Evolutionary conservation across 2,888 invertebrate genomes (phyloP).

Genomic region (Neoaliturus tenellus): DNA sequence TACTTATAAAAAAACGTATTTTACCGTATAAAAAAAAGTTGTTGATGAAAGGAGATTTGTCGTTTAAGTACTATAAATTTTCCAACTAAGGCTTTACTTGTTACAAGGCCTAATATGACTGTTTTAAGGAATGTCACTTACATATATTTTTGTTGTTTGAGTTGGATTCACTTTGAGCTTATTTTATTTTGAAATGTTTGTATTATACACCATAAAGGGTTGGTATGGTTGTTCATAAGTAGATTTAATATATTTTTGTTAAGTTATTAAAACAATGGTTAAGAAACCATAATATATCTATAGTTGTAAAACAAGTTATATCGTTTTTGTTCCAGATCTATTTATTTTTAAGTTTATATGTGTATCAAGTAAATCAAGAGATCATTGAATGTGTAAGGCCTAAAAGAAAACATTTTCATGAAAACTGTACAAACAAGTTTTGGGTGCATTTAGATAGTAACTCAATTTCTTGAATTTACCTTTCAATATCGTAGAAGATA

Average conservation of each 20-base stretch:
- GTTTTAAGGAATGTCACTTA: not conserved
- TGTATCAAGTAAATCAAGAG: not conserved
- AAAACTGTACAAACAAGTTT: too few relatives aligned
- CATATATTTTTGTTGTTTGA: not conserved
- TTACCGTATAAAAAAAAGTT: too few relatives aligned
- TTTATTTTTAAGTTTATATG: not conserved
- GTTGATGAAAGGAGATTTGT: too few relatives aligned
- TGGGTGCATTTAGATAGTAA: too few relatives aligned
- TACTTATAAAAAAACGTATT: too few relatives aligned
- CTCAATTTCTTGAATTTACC: too few relatives aligned
- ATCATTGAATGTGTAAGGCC: too few relatives aligned
- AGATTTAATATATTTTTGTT: conserved; percentile 22
- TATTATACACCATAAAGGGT: conserved; percentile 19
- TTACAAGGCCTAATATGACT: not conserved
- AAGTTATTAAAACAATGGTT: not conserved
- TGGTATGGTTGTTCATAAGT: not conserved
- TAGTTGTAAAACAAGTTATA: not conserved
- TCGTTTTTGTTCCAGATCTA: not conserved
- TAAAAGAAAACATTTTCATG: not conserved
- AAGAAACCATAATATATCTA: not conserved
- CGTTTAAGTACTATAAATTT: not conserved
- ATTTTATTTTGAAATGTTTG: not conserved
- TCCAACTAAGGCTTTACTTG: not conserved
- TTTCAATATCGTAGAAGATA: too few relatives aligned
- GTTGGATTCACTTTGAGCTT: not conserved